A percentile compares a stretch with the other conserved stretches of the same genome.
phyloP scores from a whole-genome alignment of 2,888 invertebrate species.

The Onchidella celtica region DNA sequence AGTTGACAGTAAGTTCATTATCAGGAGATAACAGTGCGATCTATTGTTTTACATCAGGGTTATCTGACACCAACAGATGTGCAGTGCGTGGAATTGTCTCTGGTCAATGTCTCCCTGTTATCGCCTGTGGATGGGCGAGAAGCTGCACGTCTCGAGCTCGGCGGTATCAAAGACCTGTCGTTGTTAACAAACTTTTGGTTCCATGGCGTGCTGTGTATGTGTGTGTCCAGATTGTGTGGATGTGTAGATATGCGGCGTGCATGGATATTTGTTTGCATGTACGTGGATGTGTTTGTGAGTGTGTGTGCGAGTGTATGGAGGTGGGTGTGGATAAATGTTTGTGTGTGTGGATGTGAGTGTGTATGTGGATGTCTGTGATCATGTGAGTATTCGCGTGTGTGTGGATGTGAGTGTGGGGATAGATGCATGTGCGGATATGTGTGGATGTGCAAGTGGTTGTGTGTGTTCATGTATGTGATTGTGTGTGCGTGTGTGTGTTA shows the following conservation, averaged over 20 bases:
- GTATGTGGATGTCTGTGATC: neutral
- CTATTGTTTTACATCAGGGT: too few species aligned
- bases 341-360: conserved; percentile 22
- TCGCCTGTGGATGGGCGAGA: too few species aligned
- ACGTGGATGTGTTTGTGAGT: neutral
- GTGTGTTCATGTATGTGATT: neutral
- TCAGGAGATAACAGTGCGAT: too few species aligned
- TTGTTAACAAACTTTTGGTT: too few species aligned
- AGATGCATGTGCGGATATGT: neutral
- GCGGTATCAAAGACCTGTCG: too few species aligned
- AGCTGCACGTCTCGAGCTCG: too few species aligned
- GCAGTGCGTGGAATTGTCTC: too few species aligned
- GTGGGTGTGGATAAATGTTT: neutral
- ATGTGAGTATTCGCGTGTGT: neutral
- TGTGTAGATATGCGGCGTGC: neutral
- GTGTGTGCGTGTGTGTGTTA: neutral
- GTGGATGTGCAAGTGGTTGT: neutral
- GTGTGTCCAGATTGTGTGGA: neutral
- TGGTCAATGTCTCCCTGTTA: too few species aligned
- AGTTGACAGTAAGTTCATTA: too few species aligned
- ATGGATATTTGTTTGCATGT: neutral
- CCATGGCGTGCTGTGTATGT: neutral
- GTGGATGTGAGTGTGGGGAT: neutral
- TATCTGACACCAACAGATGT: too few species aligned
- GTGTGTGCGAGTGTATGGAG: neutral